phyloP scores from a whole-genome alignment of 2,797 vertebrate genomes.

The Rhodeus uyekii region DNA sequence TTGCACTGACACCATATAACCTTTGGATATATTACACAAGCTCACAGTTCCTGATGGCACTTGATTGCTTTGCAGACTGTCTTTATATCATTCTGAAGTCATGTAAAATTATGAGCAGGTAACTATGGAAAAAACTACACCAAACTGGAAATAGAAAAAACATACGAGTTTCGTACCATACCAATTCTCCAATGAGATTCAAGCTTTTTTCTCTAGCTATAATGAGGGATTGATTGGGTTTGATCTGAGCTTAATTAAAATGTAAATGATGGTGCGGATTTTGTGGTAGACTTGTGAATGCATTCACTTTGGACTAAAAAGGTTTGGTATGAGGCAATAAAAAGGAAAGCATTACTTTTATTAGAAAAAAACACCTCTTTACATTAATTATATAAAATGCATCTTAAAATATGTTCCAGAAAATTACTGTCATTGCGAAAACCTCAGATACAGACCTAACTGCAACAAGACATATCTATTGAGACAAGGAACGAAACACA shows the following conservation, averaged over 20 bases:
- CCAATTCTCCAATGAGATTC: background rate
- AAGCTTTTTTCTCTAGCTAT: conserved; percentile 42
- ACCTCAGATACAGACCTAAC: no score
- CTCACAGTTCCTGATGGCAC: background rate
- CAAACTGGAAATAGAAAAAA: background rate
- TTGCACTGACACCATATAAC: background rate
- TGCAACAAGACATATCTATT: no score
- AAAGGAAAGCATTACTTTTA: background rate
- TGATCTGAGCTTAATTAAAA: conserved; percentile 72
- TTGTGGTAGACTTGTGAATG: conserved; percentile 47
- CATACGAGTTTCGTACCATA: background rate
- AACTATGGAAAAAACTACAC: conserved; percentile 11
- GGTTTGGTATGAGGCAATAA: background rate
- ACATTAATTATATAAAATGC: background rate
- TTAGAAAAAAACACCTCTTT: background rate
- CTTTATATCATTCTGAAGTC: conserved; percentile 2
- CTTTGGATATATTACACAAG: conserved; percentile 26
- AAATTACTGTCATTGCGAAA: no score
- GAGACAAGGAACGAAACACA: no score
- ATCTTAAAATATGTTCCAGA: background rate
- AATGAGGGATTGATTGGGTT: conserved; percentile 71
- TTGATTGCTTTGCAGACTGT: conserved; percentile 6
- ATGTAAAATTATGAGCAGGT: background rate
- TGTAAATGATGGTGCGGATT: conserved; percentile 73
- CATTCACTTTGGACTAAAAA: conserved; percentile 6